These are phyloP conservation scores for Hypanus sabinus DNA, from an alignment of 2,113 vertebrate genomes.

Conservation along the genomic window DNA sequence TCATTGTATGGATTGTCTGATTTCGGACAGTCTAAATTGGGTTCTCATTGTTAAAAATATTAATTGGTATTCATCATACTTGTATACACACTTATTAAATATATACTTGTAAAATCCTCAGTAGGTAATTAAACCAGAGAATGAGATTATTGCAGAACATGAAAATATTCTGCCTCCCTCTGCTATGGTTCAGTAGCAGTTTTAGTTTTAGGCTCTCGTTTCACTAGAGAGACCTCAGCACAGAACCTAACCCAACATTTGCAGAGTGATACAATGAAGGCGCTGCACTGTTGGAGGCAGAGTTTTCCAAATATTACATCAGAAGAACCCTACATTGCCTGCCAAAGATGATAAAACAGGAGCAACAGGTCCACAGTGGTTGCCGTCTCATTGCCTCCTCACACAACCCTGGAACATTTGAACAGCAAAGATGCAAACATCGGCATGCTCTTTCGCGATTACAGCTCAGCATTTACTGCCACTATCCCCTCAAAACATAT, in stretches of 20 bases:
- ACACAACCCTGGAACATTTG: no score
- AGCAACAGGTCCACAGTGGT: no score
- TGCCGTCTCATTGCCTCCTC: no score
- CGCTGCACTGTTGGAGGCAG: neutral
- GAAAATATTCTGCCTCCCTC: neutral
- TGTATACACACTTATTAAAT: neutral
- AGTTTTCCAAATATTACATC: neutral
- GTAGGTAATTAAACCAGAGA: neutral
- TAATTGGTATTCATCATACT: neutral
- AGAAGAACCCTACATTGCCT: neutral
- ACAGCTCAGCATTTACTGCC: no score
- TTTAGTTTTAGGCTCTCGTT: neutral
- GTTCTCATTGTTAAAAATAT: neutral
- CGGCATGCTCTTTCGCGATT: no score
- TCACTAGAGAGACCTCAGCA: neutral
- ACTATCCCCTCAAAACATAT: no score
- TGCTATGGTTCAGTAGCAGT: neutral
- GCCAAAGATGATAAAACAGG: no score
- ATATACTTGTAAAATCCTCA: neutral
- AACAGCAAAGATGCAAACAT: no score
- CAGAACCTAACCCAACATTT: neutral
- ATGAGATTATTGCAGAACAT: neutral
- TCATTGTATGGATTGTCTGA: no score
- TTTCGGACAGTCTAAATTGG: neutral
- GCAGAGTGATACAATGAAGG: neutral